phyloP scores from a whole-genome alignment of 2,113 vertebrate species.

The Larimichthys crocea region DNA sequence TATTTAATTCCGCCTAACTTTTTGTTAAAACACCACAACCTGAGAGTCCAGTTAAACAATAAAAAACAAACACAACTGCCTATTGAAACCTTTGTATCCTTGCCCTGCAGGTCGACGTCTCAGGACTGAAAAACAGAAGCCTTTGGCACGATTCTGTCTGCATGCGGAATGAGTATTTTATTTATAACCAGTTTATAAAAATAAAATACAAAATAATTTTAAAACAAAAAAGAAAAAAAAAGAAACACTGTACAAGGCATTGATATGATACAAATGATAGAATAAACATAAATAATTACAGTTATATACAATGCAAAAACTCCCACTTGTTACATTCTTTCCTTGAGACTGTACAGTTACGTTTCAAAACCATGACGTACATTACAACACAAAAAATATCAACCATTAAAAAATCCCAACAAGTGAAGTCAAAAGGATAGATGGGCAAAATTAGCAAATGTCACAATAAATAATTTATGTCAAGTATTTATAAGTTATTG shows the following conservation, averaged over 20 bases:
- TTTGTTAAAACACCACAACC: not conserved
- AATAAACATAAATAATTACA: conserved; percentile 97
- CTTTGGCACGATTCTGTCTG: conserved; percentile 76
- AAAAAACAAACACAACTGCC: not conserved
- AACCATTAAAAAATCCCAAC: conserved; percentile 61
- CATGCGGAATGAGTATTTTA: conserved; percentile 99
- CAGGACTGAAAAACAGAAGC: conserved; percentile 18
- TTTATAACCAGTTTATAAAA: conserved; percentile 99
- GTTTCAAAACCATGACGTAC: conserved; percentile 74
- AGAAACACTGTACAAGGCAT: conserved; percentile 99
- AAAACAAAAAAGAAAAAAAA: conserved; percentile 92
- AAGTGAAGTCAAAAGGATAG: conserved; percentile 55
- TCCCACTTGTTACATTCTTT: conserved; percentile 81
- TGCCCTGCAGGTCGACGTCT: not conserved
- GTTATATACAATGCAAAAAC: conserved; percentile 92
- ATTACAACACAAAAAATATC: conserved; percentile 72
- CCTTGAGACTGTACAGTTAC: conserved; percentile 79
- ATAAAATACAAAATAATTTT: conserved; percentile 99
- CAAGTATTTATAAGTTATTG: conserved; percentile 67
- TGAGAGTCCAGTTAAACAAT: not conserved
- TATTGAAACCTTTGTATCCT: not conserved
- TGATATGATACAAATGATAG: conserved; percentile 97
- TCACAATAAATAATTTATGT: conserved; percentile 72
- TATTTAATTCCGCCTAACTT: not conserved
- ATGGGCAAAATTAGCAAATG: conserved; percentile 59